Conservation (phyloP, 2,113 vertebrate species). For the Crocuta crocuta region DNA sequence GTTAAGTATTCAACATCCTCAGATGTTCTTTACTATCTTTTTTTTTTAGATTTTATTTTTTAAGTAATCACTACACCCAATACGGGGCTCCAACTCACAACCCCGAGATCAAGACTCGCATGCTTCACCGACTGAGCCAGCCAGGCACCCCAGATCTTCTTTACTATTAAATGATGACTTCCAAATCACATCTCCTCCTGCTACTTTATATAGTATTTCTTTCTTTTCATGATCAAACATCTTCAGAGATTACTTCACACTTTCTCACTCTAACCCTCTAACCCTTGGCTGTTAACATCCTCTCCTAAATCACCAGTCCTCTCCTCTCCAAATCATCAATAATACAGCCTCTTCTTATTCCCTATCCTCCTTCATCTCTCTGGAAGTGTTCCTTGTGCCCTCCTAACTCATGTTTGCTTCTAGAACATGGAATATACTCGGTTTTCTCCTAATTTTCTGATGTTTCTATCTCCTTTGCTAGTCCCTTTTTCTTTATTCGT, state of each 20-base stretch:
- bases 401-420: neutral
- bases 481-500: neutral
- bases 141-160: neutral
- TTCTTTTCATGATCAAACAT: conserved; percentile 1
- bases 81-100: no score
- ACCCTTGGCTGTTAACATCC: neutral
- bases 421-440: neutral
- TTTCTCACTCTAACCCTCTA: neutral
- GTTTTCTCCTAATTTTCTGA: neutral
- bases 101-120: no score
- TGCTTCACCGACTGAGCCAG: no score
- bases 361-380: neutral
- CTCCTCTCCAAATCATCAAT: neutral
- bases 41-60: no score
- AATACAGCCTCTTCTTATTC: neutral
- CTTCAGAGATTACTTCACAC: neutral
- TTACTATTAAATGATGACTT: conserved; percentile 3
- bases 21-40: neutral
- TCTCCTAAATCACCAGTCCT: neutral
- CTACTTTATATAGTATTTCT: neutral
- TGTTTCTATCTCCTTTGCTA: neutral
- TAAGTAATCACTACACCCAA: no score
- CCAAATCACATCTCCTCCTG: neutral
- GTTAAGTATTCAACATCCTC: neutral
- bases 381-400: neutral